phyloP scores from a whole-genome alignment of 2,888 invertebrate species.

The Rhagium mordax region DNA sequence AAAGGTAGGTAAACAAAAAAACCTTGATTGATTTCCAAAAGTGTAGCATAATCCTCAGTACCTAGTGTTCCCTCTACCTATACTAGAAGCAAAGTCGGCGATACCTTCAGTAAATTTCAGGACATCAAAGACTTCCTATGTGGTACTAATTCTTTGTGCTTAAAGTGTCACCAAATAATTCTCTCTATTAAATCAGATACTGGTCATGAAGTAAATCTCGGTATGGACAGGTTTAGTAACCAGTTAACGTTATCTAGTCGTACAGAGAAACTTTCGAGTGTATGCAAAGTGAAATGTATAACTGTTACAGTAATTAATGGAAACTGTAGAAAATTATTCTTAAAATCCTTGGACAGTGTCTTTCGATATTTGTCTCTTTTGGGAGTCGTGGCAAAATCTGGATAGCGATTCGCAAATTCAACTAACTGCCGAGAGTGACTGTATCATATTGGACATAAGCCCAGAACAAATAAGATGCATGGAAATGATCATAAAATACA shows the following conservation, averaged over 20 bases:
- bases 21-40: constrained; percentile 28
- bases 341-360: constrained; percentile 77
- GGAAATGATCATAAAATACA: constrained; percentile 65
- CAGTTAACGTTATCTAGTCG: constrained; percentile 70
- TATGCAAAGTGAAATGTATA: constrained; percentile 71
- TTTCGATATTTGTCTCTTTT: constrained; percentile 72
- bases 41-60: constrained; percentile 31
- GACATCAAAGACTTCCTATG: constrained; percentile 68
- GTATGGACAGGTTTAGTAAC: constrained; percentile 70
- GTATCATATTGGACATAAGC: constrained; percentile 76
- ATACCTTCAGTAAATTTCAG: constrained; percentile 68
- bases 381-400: constrained; percentile 76
- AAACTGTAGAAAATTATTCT: constrained; percentile 69
- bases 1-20: constrained; percentile 37
- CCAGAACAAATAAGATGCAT: constrained; percentile 73
- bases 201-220: constrained; percentile 65
- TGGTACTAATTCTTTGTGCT: constrained; percentile 67
- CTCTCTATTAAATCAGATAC: constrained; percentile 67
- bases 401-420: constrained; percentile 73
- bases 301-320: constrained; percentile 69
- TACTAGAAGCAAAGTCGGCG: constrained; percentile 42
- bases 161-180: constrained; percentile 71
- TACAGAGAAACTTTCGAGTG: constrained; percentile 73
- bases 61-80: constrained; percentile 19
- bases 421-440: constrained; percentile 75